Evolutionary conservation across 2,113 vertebrate species (phyloP), one percentile per base, ranked within the genome.

Genomic region (Corapipo altera): DNA sequence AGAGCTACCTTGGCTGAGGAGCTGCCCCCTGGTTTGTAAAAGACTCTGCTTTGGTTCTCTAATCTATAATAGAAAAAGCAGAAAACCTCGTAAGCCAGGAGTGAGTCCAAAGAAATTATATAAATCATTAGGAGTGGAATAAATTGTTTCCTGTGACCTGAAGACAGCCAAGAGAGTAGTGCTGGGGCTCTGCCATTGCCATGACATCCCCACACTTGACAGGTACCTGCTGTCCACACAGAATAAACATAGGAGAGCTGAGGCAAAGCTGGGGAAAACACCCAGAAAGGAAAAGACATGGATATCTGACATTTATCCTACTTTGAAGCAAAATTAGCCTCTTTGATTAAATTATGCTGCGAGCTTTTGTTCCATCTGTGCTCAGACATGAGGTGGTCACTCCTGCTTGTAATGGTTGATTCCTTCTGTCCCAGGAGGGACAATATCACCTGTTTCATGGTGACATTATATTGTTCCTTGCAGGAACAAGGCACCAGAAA

Each of bases 61-160:
- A 2, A 65, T 33, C 35, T 49, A 5, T 46, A 59, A 92, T 32
- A 92, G 80, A 30, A 81, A 95, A 95, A 94, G 27, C 77, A 94
- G 91, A 92, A 84, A 77, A 19, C 5, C 66, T 79, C 11, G 2
- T 17, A 43, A 87, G 32, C 66, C 80, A 89, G 80, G 70, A 96
- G 61, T 0, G 23, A 81, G 62, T 88, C 87, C 93, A 96, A 78
- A 77, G 90, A 86, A 95, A 88, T 83, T 37, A 46, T 30, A 83
- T 71, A 88, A 96, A 83, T 94, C 75, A 59, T 91, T 91, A 88
- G 23, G 71, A 64, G 72, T 44, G 55, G 88, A 67, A 88, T 90
- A 52, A 85, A 74, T 94, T 90, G 85, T 96, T 93, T 94, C 89
- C 89, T 86, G 89, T 54, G 72, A 81, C 82, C 70, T 72, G 65